phyloP scores from a whole-genome alignment of 2,888 invertebrate genomes.

The Tinea pellionella region DNA sequence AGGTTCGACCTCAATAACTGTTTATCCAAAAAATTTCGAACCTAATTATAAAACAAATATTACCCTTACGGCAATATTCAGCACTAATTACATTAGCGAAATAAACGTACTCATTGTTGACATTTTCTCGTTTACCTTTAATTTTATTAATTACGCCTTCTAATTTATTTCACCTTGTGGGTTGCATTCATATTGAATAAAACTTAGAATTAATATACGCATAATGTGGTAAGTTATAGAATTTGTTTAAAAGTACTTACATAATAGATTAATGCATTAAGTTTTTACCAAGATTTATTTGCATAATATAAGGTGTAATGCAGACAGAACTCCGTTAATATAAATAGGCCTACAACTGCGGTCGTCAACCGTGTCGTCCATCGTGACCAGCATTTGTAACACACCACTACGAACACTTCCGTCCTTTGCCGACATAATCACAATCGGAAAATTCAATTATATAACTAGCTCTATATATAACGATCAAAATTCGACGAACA shows the following conservation, averaged over 20 bases:
- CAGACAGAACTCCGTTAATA: slow-evolving; percentile 18
- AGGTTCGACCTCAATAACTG: background rate
- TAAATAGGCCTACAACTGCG: slow-evolving; percentile 25
- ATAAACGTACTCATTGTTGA: background rate
- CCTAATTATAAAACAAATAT: slow-evolving; percentile 1
- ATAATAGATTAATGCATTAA: no score
- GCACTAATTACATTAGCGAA: background rate
- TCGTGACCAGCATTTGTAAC: slow-evolving; percentile 52
- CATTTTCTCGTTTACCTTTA: background rate
- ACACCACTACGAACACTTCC: slow-evolving; percentile 55
- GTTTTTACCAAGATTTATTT: no score
- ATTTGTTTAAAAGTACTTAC: no score
- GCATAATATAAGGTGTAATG: slow-evolving; percentile 17
- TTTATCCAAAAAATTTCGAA: background rate
- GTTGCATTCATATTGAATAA: background rate
- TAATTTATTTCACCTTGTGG: background rate
- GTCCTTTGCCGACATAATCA: slow-evolving; percentile 54
- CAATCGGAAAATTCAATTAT: slow-evolving; percentile 61
- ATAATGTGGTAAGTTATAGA: no score
- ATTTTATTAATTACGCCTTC: background rate
- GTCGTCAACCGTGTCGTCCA: slow-evolving; percentile 42
- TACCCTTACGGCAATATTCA: background rate
- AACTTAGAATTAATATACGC: no score
- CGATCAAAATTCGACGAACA: slow-evolving; percentile 16
- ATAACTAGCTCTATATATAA: background rate